A percentile compares a stretch with the other conserved stretches of the same genome.
These are phyloP conservation scores for Myotis brandtii DNA, from an alignment of 2,113 vertebrate species.

Conservation along the genomic window DNA sequence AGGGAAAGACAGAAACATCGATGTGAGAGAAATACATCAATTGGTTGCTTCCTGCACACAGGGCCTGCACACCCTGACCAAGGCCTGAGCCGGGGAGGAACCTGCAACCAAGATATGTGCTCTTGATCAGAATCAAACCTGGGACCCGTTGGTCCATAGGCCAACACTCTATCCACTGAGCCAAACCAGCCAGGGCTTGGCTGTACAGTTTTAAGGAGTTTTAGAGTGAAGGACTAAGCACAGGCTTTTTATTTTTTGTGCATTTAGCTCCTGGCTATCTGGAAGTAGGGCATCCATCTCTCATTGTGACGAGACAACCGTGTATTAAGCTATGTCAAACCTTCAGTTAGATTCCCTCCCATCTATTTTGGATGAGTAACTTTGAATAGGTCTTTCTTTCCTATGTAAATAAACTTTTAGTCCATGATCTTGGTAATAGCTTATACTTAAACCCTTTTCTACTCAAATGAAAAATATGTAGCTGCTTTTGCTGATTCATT, in stretches of 20 bases:
- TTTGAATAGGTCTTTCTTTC: slow-evolving; percentile 33
- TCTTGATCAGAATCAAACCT: no score
- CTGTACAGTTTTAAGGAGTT: background rate
- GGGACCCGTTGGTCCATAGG: no score
- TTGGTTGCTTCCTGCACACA: no score
- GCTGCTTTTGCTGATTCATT: background rate
- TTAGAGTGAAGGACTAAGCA: background rate
- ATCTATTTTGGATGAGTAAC: background rate
- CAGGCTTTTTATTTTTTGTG: background rate
- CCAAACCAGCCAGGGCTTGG: no score
- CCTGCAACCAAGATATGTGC: no score
- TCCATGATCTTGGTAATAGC: background rate
- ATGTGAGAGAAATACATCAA: no score
- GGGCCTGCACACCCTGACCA: no score
- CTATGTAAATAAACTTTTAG: slow-evolving; percentile 20
- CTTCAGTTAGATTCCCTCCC: background rate
- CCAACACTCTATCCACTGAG: no score
- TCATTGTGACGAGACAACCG: background rate
- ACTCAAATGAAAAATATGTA: background rate
- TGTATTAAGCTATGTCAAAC: background rate
- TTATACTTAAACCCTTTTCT: slow-evolving; percentile 35
- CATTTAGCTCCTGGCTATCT: background rate
- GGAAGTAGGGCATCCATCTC: background rate
- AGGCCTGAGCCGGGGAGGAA: no score
- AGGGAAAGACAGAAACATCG: no score